Base-by-base conservation (phyloP, 2,888 invertebrate species). In the Drosophila buzzatii region DNA sequence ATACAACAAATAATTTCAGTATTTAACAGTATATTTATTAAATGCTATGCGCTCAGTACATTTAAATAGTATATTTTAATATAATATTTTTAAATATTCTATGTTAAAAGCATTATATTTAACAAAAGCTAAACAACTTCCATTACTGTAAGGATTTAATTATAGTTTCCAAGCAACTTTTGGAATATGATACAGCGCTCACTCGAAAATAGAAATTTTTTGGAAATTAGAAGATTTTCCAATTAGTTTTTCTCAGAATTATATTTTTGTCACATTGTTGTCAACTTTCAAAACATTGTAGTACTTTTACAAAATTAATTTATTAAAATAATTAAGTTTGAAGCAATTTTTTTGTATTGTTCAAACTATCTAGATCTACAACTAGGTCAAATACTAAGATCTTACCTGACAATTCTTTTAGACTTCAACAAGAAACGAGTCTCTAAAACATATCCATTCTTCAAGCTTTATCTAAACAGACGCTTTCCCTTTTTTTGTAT, bases 401-500 rank as follows among this genome's bases (percentile, higher is more conserved):
- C 55, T 42, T 42, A 16, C 7, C 31, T 42, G 37, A 27, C 53
- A 39, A 9, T 27, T 27, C 39, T 39, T 7, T 55, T 27, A 23
- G 14, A 14, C 18, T 20, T 44, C 33, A 9, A 23, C 0, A 2
- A 23, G 6, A 53, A 39, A 39, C 10, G n/a, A 23, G 16, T 53
- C 4, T 20, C 23, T 55, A 41, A 45, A 56, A 39, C 44, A 14
- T 35, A 31, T 31, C 14, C 37, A 31, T 65, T 3, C 12, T 20
- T 37, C 4, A 49, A 41, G 7, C 49, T 49, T 35, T 31, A 55
- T 66, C 53, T 73, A 39, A 78, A 18, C 41, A 7, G 55, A 9
- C 6, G 16, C 12, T 37, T 57, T 73, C 56, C 23, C 49, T 60
- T 61, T 79, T 55, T 55, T 42, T 51, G 49, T 63, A 37, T 75